Base-by-base conservation (phyloP, 1,140 invertebrate species). In the Lordiphosa mommai region DNA sequence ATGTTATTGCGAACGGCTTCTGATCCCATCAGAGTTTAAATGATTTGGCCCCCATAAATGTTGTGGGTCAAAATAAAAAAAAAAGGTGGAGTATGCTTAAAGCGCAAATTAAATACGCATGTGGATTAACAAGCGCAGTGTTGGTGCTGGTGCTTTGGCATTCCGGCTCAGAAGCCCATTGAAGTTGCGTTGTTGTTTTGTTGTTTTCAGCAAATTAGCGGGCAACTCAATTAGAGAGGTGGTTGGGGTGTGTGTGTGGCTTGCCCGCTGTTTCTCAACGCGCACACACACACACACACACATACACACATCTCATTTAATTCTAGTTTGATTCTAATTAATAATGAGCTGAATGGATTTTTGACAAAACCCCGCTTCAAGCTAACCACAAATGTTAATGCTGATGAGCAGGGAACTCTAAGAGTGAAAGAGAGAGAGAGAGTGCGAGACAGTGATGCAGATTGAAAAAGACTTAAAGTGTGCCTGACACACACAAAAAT, bases 151-250 rank as follows among this genome's bases (percentile, higher is more conserved):
- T 32, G 17, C 36, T n/a, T n/a, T 17, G 10, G 13, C 38, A 16
- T 14, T 4, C 12, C 4, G n/a, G 8, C 23, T 16, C 9, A n/a
- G n/a, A 9, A 23, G 6, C 23, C 23, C 33, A 29, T 47, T 44
- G 33, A 46, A 51, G 41, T 33, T 40, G 51, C 53, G 47, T 59
- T 65, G n/a, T n/a, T n/a, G 50, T 74, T 53, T 82, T 69, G 73
- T 71, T 76, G 76, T 61, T 71, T 82, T 82, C 71, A n/a, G n/a
- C n/a, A 82, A 82, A 82, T 82, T 82, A 82, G 71, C 77, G 67
- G 58, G 30, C 27, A 82, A 74, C 76, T 76, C 76, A 82, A 82
- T 82, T 82, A 84, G 72, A 82, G 58, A 29, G 27, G 10, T 49
- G 30, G 16, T 38, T 13, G 12, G 48, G 13, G 17, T 32, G 29